A percentile compares a stretch with the other conserved stretches of the same genome.
Evolutionary conservation across 2,888 invertebrate species (phyloP).

Genomic region (Smittia aterrima): DNA sequence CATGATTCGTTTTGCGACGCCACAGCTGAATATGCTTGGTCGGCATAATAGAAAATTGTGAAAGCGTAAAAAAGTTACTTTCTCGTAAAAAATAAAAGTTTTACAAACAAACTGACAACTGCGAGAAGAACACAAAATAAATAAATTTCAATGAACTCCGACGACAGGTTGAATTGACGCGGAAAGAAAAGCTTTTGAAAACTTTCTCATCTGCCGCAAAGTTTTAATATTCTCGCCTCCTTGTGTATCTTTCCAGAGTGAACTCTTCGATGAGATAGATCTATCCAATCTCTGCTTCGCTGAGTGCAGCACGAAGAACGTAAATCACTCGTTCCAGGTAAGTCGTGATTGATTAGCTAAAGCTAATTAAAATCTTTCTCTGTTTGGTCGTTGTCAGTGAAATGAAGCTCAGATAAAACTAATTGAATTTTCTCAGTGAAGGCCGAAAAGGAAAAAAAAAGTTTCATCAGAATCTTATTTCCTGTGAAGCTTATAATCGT

Average conservation of each 20-base stretch:
- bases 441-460: not conserved
- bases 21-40: too few species aligned
- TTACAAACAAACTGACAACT: not conserved
- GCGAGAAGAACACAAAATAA: not conserved
- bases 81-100: not conserved
- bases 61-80: not conserved
- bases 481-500: not conserved
- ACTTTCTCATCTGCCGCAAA: not conserved
- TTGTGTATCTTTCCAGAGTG: slow-evolving; percentile 64
- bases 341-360: slow-evolving; percentile 45
- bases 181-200: not conserved
- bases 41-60: not conserved
- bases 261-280: slow-evolving; percentile 85
- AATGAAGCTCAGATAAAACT: not conserved
- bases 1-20: not conserved
- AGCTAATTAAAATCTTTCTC: not conserved
- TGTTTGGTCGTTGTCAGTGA: not conserved
- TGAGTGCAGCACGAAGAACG: slow-evolving; percentile 83
- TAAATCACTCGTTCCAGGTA: slow-evolving; percentile 86
- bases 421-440: not conserved
- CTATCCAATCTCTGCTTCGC: slow-evolving; percentile 81
- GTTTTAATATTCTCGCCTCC: too few species aligned
- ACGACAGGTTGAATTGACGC: not conserved
- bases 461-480: not conserved
- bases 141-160: slow-evolving; percentile 2